These are phyloP conservation scores for Saccopteryx leptura DNA, from an alignment of 2,113 vertebrate species.

Conservation along the genomic window DNA sequence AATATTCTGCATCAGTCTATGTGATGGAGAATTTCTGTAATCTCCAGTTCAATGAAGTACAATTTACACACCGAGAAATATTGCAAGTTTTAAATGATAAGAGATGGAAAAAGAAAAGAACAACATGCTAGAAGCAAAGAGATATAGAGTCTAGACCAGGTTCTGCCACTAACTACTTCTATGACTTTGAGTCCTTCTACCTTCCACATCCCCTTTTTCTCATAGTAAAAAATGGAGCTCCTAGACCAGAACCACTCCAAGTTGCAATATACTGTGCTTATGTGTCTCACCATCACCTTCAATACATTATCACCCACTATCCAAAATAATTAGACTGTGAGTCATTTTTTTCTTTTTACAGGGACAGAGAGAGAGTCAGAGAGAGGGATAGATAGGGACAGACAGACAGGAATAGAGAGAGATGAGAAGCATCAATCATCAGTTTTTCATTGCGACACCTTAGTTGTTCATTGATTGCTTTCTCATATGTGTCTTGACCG, in stretches of 20 bases:
- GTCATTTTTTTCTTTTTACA: neutral
- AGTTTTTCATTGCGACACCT: too few relatives aligned
- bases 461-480: too few relatives aligned
- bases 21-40: neutral
- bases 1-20: neutral
- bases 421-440: too few relatives aligned
- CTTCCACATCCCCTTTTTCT: neutral
- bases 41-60: neutral
- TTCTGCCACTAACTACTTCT: neutral
- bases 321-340: constrained; percentile 15
- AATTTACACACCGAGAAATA: constrained; percentile 15
- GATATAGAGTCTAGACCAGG: neutral
- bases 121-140: neutral
- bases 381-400: too few relatives aligned
- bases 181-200: neutral
- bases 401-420: too few relatives aligned
- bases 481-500: too few relatives aligned
- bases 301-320: neutral
- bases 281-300: neutral
- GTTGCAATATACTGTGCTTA: neutral
- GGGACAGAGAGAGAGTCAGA: too few relatives aligned
- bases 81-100: neutral
- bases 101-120: neutral
- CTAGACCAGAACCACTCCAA: neutral
- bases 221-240: neutral